Base-by-base conservation (phyloP, 2,797 vertebrate genomes). In the Vespertilio murinus region DNA sequence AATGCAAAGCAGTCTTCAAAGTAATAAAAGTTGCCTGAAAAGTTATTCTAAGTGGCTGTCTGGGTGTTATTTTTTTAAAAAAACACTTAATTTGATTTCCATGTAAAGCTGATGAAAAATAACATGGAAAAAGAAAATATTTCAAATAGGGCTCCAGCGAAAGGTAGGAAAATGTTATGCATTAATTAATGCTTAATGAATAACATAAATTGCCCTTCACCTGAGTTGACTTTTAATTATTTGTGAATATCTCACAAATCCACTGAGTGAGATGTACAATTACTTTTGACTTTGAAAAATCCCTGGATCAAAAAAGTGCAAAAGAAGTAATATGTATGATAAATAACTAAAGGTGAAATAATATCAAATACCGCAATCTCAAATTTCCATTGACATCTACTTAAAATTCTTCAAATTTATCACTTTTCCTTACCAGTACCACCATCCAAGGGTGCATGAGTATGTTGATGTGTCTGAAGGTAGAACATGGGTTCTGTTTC, bases 191-290 rank as follows among this genome's bases (percentile, higher is more conserved):
- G 49, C 47, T 80, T 93, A 95, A 94, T 71, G 65, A 73, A 45
- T 74, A 89, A 73, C 13, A 95, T 49, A 87, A 91, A 91, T 90
- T 89, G 89, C 28, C 17, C 69, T 93, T 94, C 54, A 74, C 67
- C 88, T 83, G 33, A 95, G 91, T 85, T n/a, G n/a, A 88, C 56
- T 96, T 94, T 91, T 77, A 91, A 88, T 90, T 89, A 80, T 92
- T 73, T 70, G 45, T 78, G 69, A 90, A 82, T 92, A 79, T 85
- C 92, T 91, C 91, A 91, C 38, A 92, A 91, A 91, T 83, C 92
- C 28, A 30, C 69, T 61, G 67, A 65, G 49, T 65, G 22, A 77
- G 28, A 95, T 70, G 22, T 74, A 90, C 94, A 93, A 93, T 93
- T 90, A 91, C 87, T 74, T 81, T 83, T 87, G 54, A 87, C 30